Percentiles rank a stretch among this genome's conserved stretches.
phyloP scores from a whole-genome alignment of 37 sponge, comb jelly and placozoan species.

The Hormiphora californensis region DNA sequence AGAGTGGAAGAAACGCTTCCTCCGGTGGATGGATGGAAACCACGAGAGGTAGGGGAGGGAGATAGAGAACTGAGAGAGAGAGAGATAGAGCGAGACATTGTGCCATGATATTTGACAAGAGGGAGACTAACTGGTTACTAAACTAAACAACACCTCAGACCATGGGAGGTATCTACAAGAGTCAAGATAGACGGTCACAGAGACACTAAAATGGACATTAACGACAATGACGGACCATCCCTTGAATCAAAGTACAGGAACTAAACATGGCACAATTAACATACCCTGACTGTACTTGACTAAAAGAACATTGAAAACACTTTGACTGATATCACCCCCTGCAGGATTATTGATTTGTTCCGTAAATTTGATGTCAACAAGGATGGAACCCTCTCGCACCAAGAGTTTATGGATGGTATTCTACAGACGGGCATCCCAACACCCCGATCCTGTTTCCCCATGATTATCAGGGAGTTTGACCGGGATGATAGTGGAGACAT shows the following conservation, averaged over 20 bases:
- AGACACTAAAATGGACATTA: background rate
- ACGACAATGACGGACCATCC: background rate
- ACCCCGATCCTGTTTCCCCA: slow-evolving; percentile 33
- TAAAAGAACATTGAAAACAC: no score
- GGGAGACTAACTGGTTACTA: background rate
- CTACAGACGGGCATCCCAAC: slow-evolving; percentile 9
- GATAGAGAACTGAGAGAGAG: no score
- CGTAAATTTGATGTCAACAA: slow-evolving; percentile 69
- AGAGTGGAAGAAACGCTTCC: slow-evolving; percentile 69
- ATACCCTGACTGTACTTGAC: no score
- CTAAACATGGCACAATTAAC: no score
- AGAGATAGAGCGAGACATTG: no score
- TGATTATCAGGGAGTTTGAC: slow-evolving; percentile 12
- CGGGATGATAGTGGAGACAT: slow-evolving; percentile 9
- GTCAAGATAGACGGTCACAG: no score
- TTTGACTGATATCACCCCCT: no score
- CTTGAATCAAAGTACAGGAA: slow-evolving; percentile 14
- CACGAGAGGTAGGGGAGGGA: background rate
- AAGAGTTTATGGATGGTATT: slow-evolving; percentile 74
- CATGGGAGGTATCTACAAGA: background rate
- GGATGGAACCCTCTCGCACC: slow-evolving; percentile 70
- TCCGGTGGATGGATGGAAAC: slow-evolving; percentile 61
- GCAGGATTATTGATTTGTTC: slow-evolving; percentile 71
- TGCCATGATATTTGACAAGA: no score
- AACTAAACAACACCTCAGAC: background rate